Evolutionary conservation across 2,113 vertebrate species (phyloP), one percentile per base, ranked within the genome.

Genomic region (Hydrolagus affinis): DNA sequence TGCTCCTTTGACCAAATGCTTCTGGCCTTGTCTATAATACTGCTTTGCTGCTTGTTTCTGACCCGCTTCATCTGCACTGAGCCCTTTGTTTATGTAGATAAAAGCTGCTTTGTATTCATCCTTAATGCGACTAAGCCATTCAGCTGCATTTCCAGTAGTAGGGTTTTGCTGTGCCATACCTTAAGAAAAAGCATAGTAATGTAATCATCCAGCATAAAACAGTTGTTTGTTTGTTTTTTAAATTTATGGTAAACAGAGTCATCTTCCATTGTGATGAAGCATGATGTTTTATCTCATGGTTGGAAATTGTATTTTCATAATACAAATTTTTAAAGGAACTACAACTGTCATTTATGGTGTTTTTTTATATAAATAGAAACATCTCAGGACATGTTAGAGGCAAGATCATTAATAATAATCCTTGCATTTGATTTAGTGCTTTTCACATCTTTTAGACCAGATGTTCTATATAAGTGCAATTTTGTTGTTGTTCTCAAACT

Each of bases 61-160:
- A 62, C 96, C 96, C 8, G 90, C 87, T 86, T 99, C 98, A 87
- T 99, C 98, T 9, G 90, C 93, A 17, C 90, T 93, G 87, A 99
- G 91, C 74, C 93, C 98, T 89, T 92, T 94, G 88, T 96, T 96
- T 85, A 99, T 92, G 90, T 93, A 97, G 86, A 94, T 86, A 60
- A 99, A 99, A 25, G 94, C 96, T 74, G 93, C 93, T 85, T 93
- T 92, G 73, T 98, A 98, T 85, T 96, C 95, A 87, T 99, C 96
- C 89, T 94, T 94, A 87, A 99, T 96, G 77, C 94, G 92, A 86
- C 95, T 92, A 86, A 98, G 92, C 87, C 95, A 93, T 88, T 92
- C 92, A 88, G 93, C 92, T 88, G 95, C 94, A 87, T 83, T 66
- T 9, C 10, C 66, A 14, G 28, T 21, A 30, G 25, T 25, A 68